Conservation (phyloP, 2,888 invertebrate species). For the Caenorhabditis sp. region DNA sequence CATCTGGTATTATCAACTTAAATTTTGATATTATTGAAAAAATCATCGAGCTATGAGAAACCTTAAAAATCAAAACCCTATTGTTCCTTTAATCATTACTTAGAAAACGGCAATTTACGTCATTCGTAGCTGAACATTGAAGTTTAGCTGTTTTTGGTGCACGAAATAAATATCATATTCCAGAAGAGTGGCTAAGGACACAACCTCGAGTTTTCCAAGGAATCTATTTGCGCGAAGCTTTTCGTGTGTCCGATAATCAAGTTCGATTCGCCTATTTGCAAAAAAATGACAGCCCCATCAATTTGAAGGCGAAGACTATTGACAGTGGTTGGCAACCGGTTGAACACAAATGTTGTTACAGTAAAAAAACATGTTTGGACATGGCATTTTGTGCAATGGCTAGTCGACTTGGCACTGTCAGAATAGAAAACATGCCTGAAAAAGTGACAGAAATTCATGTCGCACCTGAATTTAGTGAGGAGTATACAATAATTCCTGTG, state of each 20-base stretch:
- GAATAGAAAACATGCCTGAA: constrained; percentile 5
- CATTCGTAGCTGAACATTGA: no score
- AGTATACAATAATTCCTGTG: constrained; percentile 25
- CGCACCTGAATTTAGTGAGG: constrained; percentile 23
- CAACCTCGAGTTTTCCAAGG: no score
- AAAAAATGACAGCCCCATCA: constrained; percentile 16
- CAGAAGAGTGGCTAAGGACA: no score
- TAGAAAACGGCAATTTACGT: no score
- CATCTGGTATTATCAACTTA: no score
- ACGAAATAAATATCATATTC: no score
- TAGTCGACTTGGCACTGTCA: constrained; percentile 30
- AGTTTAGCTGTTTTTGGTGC: no score
- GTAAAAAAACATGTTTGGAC: constrained; percentile 36
- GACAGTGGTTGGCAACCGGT: constrained; percentile 23
- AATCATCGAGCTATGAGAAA: no score
- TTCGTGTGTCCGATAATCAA: constrained; percentile 13
- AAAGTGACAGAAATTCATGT: constrained; percentile 18
- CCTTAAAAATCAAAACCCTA: no score
- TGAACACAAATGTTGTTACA: constrained; percentile 34
- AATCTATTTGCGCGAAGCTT: constrained; percentile 21
- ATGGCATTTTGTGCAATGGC: constrained; percentile 43
- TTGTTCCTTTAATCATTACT: no score
- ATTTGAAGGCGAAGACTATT: constrained; percentile 12
- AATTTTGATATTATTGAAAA: no score
- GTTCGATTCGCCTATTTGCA: constrained; percentile 24